A percentile compares a stretch with the other conserved stretches of the same genome.
phyloP scores from a whole-genome alignment of 2,888 invertebrate genomes.

The Hybos culiciformis region DNA sequence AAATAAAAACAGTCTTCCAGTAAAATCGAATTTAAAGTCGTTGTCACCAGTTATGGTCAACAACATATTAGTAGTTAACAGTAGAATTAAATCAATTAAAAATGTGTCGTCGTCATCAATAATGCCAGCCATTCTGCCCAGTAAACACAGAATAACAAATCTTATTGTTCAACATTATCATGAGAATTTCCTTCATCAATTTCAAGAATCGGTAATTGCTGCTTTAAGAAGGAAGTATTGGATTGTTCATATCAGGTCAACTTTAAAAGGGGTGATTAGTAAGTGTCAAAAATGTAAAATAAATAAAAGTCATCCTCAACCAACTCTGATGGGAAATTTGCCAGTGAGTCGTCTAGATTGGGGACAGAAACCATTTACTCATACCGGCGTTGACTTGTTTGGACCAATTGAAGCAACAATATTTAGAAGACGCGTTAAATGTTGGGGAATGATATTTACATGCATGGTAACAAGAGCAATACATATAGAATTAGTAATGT shows the following conservation, averaged over 20 bases:
- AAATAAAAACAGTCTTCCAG: too few relatives aligned
- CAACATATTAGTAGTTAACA: slow-evolving; percentile 2
- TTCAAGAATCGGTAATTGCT: slow-evolving; percentile 10
- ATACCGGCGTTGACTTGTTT: slow-evolving; percentile 17
- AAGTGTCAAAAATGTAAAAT: slow-evolving; percentile 12
- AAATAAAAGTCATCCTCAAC: slow-evolving; percentile 7
- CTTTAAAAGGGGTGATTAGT: slow-evolving; percentile 6
- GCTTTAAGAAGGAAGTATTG: slow-evolving; percentile 10
- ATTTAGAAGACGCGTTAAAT: slow-evolving; percentile 11
- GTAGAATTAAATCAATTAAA: slow-evolving; percentile 3
- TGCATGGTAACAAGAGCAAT: slow-evolving; percentile 12
- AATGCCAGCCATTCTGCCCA: slow-evolving; percentile 6
- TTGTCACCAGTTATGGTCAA: slow-evolving; percentile 2
- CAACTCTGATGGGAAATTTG: slow-evolving; percentile 15
- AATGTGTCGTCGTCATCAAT: neutral
- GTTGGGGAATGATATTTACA: slow-evolving; percentile 14
- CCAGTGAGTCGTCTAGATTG: slow-evolving; percentile 2
- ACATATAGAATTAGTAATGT: slow-evolving; percentile 11
- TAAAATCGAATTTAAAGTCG: too few relatives aligned
- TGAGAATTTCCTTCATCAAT: slow-evolving; percentile 11
- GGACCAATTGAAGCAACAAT: slow-evolving; percentile 13
- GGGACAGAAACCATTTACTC: slow-evolving; percentile 11
- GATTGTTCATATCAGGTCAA: slow-evolving; percentile 6
- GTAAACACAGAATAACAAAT: slow-evolving; percentile 4
- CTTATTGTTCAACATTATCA: slow-evolving; percentile 10